Conservation (phyloP, 1,140 invertebrate genomes). For the Ceratosolen solmsi region DNA sequence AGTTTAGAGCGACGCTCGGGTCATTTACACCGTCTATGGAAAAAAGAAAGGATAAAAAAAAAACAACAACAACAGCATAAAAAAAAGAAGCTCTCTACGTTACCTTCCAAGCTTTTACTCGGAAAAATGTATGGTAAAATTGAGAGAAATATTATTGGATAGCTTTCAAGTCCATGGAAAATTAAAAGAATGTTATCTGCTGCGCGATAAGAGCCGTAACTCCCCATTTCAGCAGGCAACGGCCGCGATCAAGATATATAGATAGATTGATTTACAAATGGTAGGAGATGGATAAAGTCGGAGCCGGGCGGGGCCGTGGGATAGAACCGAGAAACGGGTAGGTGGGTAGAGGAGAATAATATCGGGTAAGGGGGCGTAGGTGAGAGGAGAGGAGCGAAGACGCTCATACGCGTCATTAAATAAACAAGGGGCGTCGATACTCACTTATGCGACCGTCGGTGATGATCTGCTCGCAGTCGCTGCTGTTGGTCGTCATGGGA, state of each 20-base stretch:
- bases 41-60: too few species aligned
- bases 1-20: background rate
- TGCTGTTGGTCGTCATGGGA: conserved; percentile 78
- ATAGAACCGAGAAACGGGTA: too few species aligned
- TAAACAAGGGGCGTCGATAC: conserved; percentile 62
- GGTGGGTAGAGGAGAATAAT: too few species aligned
- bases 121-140: background rate
- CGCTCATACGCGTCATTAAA: conserved; percentile 8
- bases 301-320: too few species aligned
- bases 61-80: too few species aligned
- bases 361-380: background rate
- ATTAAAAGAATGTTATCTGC: background rate
- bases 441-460: conserved; percentile 90
- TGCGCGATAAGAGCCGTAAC: background rate
- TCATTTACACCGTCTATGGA: background rate
- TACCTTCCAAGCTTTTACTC: background rate
- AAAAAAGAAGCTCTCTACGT: background rate
- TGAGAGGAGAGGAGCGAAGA: too few species aligned
- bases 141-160: too few species aligned
- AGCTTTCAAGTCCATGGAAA: background rate
- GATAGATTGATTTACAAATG: too few species aligned
- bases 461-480: conserved; percentile 87
- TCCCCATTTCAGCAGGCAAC: background rate
- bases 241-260: too few species aligned
- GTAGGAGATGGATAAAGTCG: too few species aligned